A percentile compares a stretch with the other conserved stretches of the same genome.
phyloP scores from a whole-genome alignment of 2,797 vertebrate species.

The Florisuga fusca region DNA sequence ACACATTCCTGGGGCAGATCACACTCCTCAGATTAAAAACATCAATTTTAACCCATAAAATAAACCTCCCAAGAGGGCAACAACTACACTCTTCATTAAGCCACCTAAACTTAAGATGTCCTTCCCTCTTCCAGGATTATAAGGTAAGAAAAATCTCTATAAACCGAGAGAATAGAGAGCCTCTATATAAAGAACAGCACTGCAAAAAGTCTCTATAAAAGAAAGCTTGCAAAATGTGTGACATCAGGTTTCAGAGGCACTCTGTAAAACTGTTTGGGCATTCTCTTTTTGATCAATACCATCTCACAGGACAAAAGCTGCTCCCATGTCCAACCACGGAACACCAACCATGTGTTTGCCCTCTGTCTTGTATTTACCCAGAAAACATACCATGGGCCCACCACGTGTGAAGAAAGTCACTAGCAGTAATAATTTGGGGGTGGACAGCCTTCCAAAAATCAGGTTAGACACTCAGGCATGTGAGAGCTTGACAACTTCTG shows the following conservation, averaged over 20 bases:
- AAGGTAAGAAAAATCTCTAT: neutral
- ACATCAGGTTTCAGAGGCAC: neutral
- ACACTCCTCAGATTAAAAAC: neutral
- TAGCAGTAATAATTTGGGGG: neutral
- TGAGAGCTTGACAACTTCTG: neutral
- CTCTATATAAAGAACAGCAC: neutral
- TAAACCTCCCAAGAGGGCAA: neutral
- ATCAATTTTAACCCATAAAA: slow-evolving; percentile 6
- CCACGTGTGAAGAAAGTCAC: rapidly evolving
- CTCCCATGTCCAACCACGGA: rapidly evolving
- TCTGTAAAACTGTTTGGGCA: neutral
- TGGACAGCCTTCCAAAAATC: neutral
- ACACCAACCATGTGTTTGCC: neutral
- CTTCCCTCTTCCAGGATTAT: neutral
- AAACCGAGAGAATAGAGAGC: neutral
- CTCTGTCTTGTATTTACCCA: neutral
- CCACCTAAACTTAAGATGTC: neutral
- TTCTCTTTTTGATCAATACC: neutral
- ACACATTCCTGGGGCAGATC: neutral
- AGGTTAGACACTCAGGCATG: neutral
- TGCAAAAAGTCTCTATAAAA: neutral
- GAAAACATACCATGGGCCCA: neutral
- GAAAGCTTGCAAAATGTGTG: neutral
- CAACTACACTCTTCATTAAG: neutral
- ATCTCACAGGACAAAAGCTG: neutral